phyloP scores from a whole-genome alignment of 2,888 invertebrate genomes.

The Ormyrus rosae region DNA sequence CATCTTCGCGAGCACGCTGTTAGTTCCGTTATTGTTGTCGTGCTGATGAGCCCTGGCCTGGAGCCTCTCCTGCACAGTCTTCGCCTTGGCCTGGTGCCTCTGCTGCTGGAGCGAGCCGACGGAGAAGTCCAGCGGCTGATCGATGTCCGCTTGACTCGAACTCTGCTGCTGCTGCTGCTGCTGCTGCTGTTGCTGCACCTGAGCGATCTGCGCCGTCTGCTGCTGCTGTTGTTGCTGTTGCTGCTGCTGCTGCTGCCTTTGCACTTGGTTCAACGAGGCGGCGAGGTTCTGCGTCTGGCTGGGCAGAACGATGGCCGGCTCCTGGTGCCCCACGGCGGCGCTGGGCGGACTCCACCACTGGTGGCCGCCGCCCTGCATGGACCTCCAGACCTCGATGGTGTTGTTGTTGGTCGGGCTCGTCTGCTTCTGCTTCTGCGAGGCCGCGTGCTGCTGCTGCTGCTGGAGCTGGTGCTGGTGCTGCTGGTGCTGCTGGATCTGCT shows the following conservation, averaged over 20 bases:
- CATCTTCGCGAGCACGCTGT: constrained; percentile 62
- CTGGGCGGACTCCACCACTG: constrained; percentile 70
- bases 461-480: constrained; percentile 68
- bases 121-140: constrained; percentile 86
- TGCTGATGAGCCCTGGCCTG: constrained; percentile 55
- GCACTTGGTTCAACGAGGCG: too few species aligned
- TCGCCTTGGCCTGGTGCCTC: constrained; percentile 56
- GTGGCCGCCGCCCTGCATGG: constrained; percentile 70
- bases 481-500: constrained; percentile 70
- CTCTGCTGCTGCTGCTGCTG: constrained; percentile 54
- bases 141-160: constrained; percentile 71
- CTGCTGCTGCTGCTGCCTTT: constrained; percentile 62
- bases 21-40: constrained; percentile 68
- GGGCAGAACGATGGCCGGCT: background rate
- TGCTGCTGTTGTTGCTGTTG: constrained; percentile 68
- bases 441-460: constrained; percentile 66
- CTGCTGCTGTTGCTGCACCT: constrained; percentile 76
- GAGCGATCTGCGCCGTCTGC: constrained; percentile 69
- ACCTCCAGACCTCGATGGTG: constrained; percentile 77
- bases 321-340: constrained; percentile 50
- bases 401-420: constrained; percentile 77
- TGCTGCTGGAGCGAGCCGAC: constrained; percentile 79
- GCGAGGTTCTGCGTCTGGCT: background rate
- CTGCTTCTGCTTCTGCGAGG: constrained; percentile 72
- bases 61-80: constrained; percentile 68